A percentile compares a stretch with the other conserved stretches of the same genome.
phyloP scores from a whole-genome alignment of 2,113 vertebrate genomes.

The Tursiops truncatus region DNA sequence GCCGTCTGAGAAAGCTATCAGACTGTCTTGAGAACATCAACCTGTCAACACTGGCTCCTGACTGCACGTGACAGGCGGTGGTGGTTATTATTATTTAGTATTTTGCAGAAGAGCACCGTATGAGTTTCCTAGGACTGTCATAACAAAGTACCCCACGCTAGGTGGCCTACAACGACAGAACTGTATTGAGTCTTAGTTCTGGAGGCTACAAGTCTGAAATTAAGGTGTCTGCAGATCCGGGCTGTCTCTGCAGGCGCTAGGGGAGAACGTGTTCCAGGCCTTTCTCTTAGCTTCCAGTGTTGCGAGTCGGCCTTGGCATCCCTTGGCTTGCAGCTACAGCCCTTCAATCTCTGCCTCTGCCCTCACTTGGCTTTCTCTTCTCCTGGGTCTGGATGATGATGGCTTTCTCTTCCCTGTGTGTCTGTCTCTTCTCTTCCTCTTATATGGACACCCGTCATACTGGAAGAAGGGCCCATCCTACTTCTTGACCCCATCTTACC shows the following conservation, averaged over 20 bases:
- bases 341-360: fast-evolving
- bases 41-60: not conserved
- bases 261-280: not conserved
- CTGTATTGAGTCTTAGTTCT: not conserved
- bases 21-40: not conserved
- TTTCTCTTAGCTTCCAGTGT: not conserved
- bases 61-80: not conserved
- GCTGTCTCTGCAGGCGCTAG: not conserved
- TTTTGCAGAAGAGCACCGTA: not conserved
- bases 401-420: not conserved
- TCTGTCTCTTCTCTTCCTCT: not conserved
- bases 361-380: not conserved
- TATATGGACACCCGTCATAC: not conserved
- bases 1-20: not conserved
- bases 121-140: not conserved
- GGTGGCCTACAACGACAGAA: not conserved
- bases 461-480: not conserved
- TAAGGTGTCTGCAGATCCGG: not conserved
- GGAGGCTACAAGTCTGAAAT: not conserved
- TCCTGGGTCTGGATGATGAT: not conserved
- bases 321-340: not conserved
- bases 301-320: not conserved
- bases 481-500: not conserved
- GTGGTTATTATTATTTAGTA: not conserved
- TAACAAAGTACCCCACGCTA: not conserved